phyloP scores from a whole-genome alignment of 30 jellyfish, hydroid and myxozoan genomes.

The Haliclystus octoradiatus region DNA sequence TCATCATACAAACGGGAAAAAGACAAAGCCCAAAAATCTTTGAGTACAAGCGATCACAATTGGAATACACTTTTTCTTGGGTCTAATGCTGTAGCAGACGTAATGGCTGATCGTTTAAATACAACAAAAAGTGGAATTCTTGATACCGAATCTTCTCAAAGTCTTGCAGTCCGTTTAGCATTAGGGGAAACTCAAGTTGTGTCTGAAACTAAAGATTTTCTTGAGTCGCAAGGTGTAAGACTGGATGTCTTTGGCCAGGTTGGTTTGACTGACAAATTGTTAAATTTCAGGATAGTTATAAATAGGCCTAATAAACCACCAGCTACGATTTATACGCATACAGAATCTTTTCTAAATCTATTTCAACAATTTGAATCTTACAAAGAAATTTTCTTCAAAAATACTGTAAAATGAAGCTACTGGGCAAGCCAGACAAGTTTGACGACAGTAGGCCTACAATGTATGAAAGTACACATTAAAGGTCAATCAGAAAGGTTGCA shows the following conservation, averaged over 20 bases:
- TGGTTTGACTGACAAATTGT: neutral
- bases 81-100: slow-evolving; percentile 87
- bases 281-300: too few relatives aligned
- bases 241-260: slow-evolving; percentile 91
- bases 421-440: too few relatives aligned
- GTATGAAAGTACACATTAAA: too few relatives aligned
- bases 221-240: slow-evolving; percentile 82
- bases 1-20: slow-evolving; percentile 71
- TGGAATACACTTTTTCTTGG: slow-evolving; percentile 98
- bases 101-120: slow-evolving; percentile 63
- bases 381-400: too few relatives aligned
- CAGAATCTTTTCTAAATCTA: too few relatives aligned
- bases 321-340: too few relatives aligned
- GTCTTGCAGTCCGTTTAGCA: slow-evolving; percentile 95
- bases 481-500: too few relatives aligned
- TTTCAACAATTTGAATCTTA: too few relatives aligned
- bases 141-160: slow-evolving; percentile 52
- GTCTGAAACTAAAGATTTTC: slow-evolving; percentile 86
- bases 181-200: slow-evolving; percentile 93
- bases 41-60: slow-evolving; percentile 71
- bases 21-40: slow-evolving; percentile 37
- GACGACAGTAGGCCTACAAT: too few relatives aligned
- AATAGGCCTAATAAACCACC: too few relatives aligned
- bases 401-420: too few relatives aligned
- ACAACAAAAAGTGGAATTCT: slow-evolving; percentile 41